phyloP scores from a whole-genome alignment of 2,797 vertebrate genomes.

The Nothura maculosa region DNA sequence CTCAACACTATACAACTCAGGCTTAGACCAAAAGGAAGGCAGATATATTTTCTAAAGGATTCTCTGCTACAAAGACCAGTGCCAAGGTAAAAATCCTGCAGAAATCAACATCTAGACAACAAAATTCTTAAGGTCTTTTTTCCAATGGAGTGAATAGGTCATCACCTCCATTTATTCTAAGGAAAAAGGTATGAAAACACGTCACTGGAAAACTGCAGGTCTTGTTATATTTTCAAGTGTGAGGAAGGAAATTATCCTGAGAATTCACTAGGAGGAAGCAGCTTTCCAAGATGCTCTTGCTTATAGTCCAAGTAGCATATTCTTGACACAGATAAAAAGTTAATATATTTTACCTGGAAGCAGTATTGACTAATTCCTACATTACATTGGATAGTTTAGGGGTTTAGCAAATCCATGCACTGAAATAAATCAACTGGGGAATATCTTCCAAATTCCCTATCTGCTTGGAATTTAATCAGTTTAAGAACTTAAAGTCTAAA shows the following conservation, averaged over 20 bases:
- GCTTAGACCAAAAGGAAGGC: not conserved
- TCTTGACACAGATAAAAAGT: not conserved
- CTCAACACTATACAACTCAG: not conserved
- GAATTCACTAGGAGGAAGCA: not conserved
- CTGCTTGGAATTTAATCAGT: not conserved
- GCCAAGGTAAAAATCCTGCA: not conserved
- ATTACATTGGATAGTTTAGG: not conserved
- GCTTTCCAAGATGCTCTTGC: not conserved
- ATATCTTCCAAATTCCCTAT: not conserved
- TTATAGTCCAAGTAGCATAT: not conserved
- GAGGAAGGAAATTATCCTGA: not conserved
- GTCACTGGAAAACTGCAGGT: not conserved
- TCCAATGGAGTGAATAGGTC: not conserved
- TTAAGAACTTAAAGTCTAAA: too few relatives aligned
- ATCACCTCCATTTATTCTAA: not conserved
- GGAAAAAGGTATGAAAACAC: not conserved
- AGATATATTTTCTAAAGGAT: not conserved
- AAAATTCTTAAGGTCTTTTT: not conserved
- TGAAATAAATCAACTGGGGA: not conserved
- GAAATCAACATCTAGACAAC: not conserved
- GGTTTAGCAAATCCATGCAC: not conserved
- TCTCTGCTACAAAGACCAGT: not conserved
- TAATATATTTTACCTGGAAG: not conserved
- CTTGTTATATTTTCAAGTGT: not conserved
- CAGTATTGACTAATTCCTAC: not conserved